phyloP scores from a whole-genome alignment of 2,797 vertebrate genomes.

The Podarcis siculus region DNA sequence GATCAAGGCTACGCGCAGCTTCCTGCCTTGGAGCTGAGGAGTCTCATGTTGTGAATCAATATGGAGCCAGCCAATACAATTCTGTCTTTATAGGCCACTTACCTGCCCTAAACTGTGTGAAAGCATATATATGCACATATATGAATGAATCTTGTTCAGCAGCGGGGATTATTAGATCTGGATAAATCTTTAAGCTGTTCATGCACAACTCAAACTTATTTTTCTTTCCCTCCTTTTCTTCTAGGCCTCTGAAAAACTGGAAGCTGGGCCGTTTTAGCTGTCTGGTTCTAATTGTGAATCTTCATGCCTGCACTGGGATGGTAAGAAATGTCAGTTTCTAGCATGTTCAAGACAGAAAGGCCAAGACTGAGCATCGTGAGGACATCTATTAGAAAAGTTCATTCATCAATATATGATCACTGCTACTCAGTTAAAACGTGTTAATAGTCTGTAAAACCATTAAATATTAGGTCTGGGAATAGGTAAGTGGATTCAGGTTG shows the following conservation, averaged over 20 bases:
- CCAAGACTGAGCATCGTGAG: constrained; percentile 15
- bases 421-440: constrained; percentile 46
- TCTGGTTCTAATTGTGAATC: constrained; percentile 5
- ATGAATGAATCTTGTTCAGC: not conserved
- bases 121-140: not conserved
- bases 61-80: not conserved
- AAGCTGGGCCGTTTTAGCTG: not conserved
- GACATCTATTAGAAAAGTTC: constrained; percentile 53
- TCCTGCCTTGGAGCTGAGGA: not conserved
- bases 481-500: not conserved
- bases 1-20: not conserved
- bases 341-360: constrained; percentile 27
- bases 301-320: constrained; percentile 24
- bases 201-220: not conserved
- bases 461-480: not conserved
- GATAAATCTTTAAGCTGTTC: not conserved
- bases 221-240: not conserved
- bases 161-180: not conserved
- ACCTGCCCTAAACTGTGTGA: not conserved
- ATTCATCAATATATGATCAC: constrained; percentile 71
- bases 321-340: constrained; percentile 23
- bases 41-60: not conserved
- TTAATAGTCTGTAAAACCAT: constrained; percentile 49
- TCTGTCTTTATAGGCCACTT: not conserved
- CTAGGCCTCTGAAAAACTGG: not conserved